phyloP scores from a whole-genome alignment of 2,888 invertebrate genomes.

The Galeopsomyia nigrocyanea region DNA sequence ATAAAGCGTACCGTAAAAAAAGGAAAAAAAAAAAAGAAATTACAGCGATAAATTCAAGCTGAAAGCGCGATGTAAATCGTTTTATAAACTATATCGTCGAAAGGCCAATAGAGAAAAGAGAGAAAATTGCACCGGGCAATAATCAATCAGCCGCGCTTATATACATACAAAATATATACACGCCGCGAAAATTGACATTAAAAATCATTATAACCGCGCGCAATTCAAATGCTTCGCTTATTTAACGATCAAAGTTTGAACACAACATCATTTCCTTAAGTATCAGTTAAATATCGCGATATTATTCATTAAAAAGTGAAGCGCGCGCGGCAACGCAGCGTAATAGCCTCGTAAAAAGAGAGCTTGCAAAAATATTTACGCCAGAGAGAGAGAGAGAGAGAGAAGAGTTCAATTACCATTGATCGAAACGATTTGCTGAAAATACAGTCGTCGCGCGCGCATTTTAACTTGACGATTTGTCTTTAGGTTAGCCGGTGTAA shows the following conservation, averaged over 20 bases:
- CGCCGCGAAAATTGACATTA: slow-evolving; percentile 42
- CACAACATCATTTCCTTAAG: slow-evolving; percentile 46
- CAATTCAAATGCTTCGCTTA: slow-evolving; percentile 7
- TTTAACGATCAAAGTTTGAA: slow-evolving; percentile 45
- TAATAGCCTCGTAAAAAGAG: slow-evolving; percentile 41
- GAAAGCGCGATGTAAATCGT: slow-evolving; percentile 12
- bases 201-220: slow-evolving; percentile 38
- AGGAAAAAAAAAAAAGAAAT: slow-evolving; percentile 19
- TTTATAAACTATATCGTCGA: not conserved
- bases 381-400: not conserved
- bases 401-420: not conserved
- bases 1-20: slow-evolving; percentile 26
- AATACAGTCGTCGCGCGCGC: slow-evolving; percentile 46
- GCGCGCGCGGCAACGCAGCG: slow-evolving; percentile 12
- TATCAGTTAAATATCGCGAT: slow-evolving; percentile 45
- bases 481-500: slow-evolving; percentile 56
- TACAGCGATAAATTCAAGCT: slow-evolving; percentile 20
- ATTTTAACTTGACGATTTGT: slow-evolving; percentile 63
- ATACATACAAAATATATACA: slow-evolving; percentile 34
- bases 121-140: slow-evolving; percentile 22
- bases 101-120: not conserved
- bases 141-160: not conserved
- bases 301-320: slow-evolving; percentile 43
- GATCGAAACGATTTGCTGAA: no score
- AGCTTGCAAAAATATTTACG: slow-evolving; percentile 30